These are phyloP conservation scores for Rhorus exstirpatorius DNA, from an alignment of 2,888 invertebrate genomes.

Conservation along the genomic window DNA sequence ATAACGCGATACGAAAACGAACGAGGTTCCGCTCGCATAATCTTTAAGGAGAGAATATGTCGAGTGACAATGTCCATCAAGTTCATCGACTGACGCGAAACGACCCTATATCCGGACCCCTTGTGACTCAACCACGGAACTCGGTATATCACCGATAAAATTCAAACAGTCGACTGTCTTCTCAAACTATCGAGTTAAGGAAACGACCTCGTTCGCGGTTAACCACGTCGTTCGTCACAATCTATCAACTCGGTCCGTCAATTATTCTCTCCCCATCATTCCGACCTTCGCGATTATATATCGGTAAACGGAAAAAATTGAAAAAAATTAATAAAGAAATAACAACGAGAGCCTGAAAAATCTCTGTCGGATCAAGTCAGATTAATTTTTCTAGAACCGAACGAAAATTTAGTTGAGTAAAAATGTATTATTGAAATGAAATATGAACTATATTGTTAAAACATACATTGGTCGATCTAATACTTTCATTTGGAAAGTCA, in stretches of 20 bases:
- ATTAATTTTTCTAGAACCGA: not conserved
- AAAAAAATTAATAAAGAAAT: not conserved
- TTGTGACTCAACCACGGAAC: conserved; percentile 11
- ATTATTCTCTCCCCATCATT: not conserved
- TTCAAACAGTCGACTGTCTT: conserved; percentile 39
- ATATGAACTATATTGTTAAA: not conserved
- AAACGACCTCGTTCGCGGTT: conserved; percentile 39
- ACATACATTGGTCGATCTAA: no score
- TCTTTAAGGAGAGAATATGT: conserved; percentile 38
- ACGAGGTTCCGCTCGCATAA: conserved; percentile 36
- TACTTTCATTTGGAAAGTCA: no score
- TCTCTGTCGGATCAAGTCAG: not conserved
- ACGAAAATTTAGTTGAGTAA: not conserved
- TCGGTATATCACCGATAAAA: conserved; percentile 58
- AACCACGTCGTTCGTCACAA: conserved; percentile 44
- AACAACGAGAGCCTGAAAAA: not conserved
- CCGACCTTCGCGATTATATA: not conserved
- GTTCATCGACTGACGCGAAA: conserved; percentile 54
- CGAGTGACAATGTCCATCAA: conserved; percentile 54
- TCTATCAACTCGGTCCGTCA: conserved; percentile 5
- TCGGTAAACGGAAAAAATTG: not conserved
- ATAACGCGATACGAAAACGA: conserved; percentile 58
- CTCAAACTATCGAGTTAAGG: conserved; percentile 8
- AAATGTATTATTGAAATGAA: not conserved
- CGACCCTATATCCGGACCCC: conserved; percentile 1